A percentile compares a stretch with the other conserved stretches of the same genome.
Evolutionary conservation across 2,888 invertebrate species (phyloP).

Genomic region (Autographa gamma): DNA sequence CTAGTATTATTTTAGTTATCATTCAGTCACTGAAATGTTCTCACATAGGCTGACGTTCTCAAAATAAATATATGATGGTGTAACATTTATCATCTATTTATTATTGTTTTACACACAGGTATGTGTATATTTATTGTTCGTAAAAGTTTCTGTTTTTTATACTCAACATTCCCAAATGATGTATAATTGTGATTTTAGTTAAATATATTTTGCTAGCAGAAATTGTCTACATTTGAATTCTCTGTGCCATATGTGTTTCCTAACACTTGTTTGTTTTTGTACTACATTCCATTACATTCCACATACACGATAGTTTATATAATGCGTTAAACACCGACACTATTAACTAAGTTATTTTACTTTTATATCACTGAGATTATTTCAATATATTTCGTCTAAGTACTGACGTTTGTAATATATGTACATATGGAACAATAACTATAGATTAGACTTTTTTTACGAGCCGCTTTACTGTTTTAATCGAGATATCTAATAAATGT

Average conservation of each 20-base stretch:
- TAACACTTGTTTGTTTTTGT: not conserved
- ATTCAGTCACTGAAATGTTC: conserved; percentile 9
- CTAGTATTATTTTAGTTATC: conserved; percentile 20
- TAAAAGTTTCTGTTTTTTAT: not conserved
- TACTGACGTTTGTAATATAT: conserved; percentile 77
- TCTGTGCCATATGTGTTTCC: conserved; percentile 32
- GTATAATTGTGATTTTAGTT: conserved; percentile 4
- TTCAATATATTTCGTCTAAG: conserved; percentile 32
- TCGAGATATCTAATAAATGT: conserved; percentile 59
- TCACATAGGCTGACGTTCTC: not conserved
- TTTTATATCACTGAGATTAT: conserved; percentile 35
- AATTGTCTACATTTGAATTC: conserved; percentile 17
- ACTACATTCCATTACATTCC: not conserved
- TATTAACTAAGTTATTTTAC: conserved; percentile 25
- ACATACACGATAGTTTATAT: not conserved
- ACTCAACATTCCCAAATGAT: not conserved
- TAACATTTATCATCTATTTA: not conserved
- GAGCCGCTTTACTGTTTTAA: conserved; percentile 68
- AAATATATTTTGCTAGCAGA: not conserved
- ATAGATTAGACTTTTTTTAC: conserved; percentile 78
- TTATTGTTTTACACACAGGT: too few species aligned
- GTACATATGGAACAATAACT: conserved; percentile 75
- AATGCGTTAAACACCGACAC: conserved; percentile 43
- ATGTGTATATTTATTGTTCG: not conserved
- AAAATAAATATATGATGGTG: not conserved